phyloP scores from a whole-genome alignment of 2,113 vertebrate genomes.

The Silurus meridionalis region DNA sequence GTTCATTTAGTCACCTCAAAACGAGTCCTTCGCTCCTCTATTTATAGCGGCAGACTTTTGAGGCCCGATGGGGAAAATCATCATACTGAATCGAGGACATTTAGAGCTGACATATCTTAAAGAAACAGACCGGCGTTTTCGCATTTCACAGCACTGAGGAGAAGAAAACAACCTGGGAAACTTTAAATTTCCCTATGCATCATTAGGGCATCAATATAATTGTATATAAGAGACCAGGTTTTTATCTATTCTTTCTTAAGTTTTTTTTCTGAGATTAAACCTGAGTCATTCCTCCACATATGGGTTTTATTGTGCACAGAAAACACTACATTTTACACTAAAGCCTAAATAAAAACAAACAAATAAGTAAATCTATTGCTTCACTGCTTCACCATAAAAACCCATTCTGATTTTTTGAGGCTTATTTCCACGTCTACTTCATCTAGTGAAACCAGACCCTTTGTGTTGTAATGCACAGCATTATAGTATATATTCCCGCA shows the following conservation, averaged over 20 bases:
- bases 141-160: neutral
- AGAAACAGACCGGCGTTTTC: neutral
- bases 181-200: neutral
- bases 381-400: neutral
- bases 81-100: slow-evolving; percentile 19
- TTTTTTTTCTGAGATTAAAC: neutral
- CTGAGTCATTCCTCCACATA: neutral
- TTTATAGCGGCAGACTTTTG: slow-evolving; percentile 27
- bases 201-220: neutral
- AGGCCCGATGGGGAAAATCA: slow-evolving; percentile 3
- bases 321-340: neutral
- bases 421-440: neutral
- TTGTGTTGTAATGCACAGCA: too few species aligned
- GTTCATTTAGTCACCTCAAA: slow-evolving; percentile 25
- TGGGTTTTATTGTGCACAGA: neutral
- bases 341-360: neutral
- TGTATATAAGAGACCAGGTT: neutral
- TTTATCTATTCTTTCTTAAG: neutral
- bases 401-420: neutral
- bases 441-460: neutral
- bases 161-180: too few species aligned
- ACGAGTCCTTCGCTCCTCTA: neutral
- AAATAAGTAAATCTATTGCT: neutral
- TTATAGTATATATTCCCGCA: neutral
- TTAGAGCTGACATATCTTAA: slow-evolving; percentile 4